Evolutionary conservation across 1,140 invertebrate species (phyloP).

Genomic region (Scaptodrosophila lebanonensis): DNA sequence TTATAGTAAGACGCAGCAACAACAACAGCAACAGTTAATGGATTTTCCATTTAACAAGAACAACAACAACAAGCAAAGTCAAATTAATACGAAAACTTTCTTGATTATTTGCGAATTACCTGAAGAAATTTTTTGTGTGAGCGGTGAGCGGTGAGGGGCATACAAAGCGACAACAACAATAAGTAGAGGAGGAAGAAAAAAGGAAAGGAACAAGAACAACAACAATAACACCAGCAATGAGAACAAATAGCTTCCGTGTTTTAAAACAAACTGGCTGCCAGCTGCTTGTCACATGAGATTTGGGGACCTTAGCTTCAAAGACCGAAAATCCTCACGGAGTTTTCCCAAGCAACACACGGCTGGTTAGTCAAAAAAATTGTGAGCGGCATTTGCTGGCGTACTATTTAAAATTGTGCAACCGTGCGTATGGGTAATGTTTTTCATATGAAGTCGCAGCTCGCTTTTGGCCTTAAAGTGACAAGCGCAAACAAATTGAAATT

Average conservation of each 20-base stretch:
- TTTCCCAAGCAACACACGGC: conserved; percentile 42
- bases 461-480: conserved; percentile 59
- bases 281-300: conserved; percentile 13
- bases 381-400: conserved; percentile 57
- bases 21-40: too few species aligned
- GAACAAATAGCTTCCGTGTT: conserved; percentile 54
- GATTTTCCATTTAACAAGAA: too few species aligned
- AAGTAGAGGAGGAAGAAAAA: background rate
- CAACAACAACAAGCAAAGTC: conserved; percentile 13
- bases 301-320: conserved; percentile 63
- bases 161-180: background rate
- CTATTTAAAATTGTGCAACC: conserved; percentile 74
- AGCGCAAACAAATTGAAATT: conserved; percentile 62
- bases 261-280: conserved; percentile 38
- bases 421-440: conserved; percentile 74
- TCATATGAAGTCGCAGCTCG: conserved; percentile 58
- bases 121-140: conserved; percentile 16
- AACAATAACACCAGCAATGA: conserved; percentile 12
- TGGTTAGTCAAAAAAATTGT: conserved; percentile 56
- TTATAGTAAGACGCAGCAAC: conserved; percentile 28
- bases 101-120: conserved; percentile 74
- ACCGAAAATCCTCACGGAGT: conserved; percentile 41
- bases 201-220: conserved; percentile 9
- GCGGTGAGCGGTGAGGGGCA: too few species aligned
- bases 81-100: conserved; percentile 73